Conservation (phyloP, 2,113 vertebrate species). For the Xyrauchen texanus region DNA sequence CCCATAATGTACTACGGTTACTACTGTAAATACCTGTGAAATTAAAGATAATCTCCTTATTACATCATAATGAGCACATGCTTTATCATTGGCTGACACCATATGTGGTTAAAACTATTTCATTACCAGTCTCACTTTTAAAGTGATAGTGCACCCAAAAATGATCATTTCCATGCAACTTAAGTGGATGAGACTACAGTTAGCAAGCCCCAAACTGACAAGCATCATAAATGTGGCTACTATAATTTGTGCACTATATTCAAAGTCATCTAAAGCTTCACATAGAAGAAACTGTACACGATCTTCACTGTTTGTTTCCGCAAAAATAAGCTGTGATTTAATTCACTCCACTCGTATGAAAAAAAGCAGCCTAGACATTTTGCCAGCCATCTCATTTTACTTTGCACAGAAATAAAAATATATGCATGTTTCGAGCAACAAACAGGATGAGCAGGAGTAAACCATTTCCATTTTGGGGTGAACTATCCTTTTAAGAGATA, state of each 20-base stretch:
- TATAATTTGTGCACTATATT: too few species aligned
- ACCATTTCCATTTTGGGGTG: conserved; percentile 5
- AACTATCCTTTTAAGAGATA: conserved; percentile 12
- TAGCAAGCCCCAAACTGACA: not conserved
- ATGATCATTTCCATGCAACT: not conserved
- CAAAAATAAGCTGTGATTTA: too few species aligned
- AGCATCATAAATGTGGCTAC: too few species aligned
- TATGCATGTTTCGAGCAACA: too few species aligned
- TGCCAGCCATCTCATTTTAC: too few species aligned
- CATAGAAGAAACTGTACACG: too few species aligned
- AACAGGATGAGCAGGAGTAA: too few species aligned
- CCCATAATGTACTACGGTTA: not conserved
- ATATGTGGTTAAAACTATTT: conserved; percentile 37
- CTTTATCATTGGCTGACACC: conserved; percentile 37
- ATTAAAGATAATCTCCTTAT: not conserved
- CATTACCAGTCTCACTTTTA: conserved; percentile 27
- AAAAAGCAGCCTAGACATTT: too few species aligned
- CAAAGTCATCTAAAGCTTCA: too few species aligned
- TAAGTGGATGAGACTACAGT: not conserved
- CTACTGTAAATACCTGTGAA: not conserved
- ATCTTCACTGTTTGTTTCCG: too few species aligned
- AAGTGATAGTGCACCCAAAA: conserved; percentile 25
- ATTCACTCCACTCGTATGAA: too few species aligned
- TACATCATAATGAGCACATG: conserved; percentile 41
- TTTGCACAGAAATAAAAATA: too few species aligned